phyloP scores from a whole-genome alignment of 2,797 vertebrate genomes.

The Sebastes kiyomatsui region DNA sequence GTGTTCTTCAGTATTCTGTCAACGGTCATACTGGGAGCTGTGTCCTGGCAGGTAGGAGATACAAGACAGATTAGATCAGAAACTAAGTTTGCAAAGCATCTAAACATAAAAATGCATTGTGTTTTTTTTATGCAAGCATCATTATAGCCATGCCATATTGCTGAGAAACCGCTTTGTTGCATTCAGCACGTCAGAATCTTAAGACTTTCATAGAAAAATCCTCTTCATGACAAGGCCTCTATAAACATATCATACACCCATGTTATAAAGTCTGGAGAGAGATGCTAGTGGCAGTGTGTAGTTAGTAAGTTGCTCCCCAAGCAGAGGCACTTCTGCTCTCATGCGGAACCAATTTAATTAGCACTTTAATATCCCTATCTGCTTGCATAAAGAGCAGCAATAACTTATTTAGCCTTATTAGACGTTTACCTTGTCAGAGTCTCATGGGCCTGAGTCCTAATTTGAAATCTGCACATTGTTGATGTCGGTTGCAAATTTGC shows the following conservation, averaged over 20 bases:
- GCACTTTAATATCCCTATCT: slow-evolving; percentile 69
- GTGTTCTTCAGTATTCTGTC: slow-evolving; percentile 94
- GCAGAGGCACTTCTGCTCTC: slow-evolving; percentile 47
- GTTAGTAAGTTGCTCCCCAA: slow-evolving; percentile 45
- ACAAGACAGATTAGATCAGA: not conserved
- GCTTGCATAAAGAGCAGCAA: slow-evolving; percentile 62
- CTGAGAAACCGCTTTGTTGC: not conserved
- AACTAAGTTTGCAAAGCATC: not conserved
- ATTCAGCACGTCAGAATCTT: not conserved
- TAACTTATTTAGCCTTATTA: slow-evolving; percentile 75
- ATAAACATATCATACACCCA: slow-evolving; percentile 23
- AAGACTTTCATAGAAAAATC: not conserved
- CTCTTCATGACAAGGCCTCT: not conserved
- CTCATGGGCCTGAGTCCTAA: slow-evolving; percentile 58
- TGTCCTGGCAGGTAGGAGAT: slow-evolving; percentile 96
- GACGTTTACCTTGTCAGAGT: slow-evolving; percentile 65
- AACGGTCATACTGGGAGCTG: slow-evolving; percentile 89
- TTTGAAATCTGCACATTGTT: slow-evolving; percentile 56
- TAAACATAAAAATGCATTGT: not conserved
- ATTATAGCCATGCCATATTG: not conserved
- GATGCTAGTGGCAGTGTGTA: slow-evolving; percentile 28
- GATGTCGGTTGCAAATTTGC: slow-evolving; percentile 47
- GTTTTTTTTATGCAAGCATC: not conserved
- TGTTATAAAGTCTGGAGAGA: slow-evolving; percentile 31
- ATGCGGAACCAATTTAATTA: slow-evolving; percentile 72